Percentiles rank a stretch among this genome's conserved stretches.
These are phyloP conservation scores for Folsomia manolachei DNA, from an alignment of 2,888 invertebrate genomes.

Conservation along the genomic window DNA sequence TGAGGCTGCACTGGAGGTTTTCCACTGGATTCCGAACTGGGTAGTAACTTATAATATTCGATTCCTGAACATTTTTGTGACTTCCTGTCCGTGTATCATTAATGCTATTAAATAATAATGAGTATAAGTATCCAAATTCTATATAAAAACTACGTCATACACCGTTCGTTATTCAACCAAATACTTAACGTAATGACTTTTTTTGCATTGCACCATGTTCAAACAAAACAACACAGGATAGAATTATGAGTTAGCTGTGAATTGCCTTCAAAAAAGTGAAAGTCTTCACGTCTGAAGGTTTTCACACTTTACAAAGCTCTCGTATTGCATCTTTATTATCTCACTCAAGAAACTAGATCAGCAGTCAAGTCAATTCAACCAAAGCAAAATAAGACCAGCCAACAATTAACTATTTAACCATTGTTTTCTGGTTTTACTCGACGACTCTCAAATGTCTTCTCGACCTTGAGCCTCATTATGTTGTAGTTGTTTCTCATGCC, in stretches of 20 bases:
- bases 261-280: conserved; percentile 16
- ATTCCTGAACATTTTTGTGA: too few relatives aligned
- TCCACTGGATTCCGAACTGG: too few relatives aligned
- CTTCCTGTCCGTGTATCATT: too few relatives aligned
- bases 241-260: neutral
- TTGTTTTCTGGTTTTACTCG: conserved; percentile 24
- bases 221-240: neutral
- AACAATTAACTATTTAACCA: conserved; percentile 16
- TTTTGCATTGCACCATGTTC: neutral
- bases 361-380: conserved; percentile 5
- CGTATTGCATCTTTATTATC: conserved; percentile 11
- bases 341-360: conserved; percentile 22
- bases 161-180: too few relatives aligned
- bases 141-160: too few relatives aligned
- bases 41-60: too few relatives aligned
- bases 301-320: conserved; percentile 1
- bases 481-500: too few relatives aligned
- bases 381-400: neutral
- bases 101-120: too few relatives aligned
- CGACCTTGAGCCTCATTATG: conserved; percentile 14
- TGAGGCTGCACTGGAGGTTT: too few relatives aligned
- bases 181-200: neutral
- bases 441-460: neutral
- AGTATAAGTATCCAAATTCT: too few relatives aligned
- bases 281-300: conserved; percentile 18